A percentile compares a stretch with the other conserved stretches of the same genome.
These are phyloP conservation scores for Ormyrus labotus DNA, from an alignment of 2,888 invertebrate species.

Conservation along the genomic window DNA sequence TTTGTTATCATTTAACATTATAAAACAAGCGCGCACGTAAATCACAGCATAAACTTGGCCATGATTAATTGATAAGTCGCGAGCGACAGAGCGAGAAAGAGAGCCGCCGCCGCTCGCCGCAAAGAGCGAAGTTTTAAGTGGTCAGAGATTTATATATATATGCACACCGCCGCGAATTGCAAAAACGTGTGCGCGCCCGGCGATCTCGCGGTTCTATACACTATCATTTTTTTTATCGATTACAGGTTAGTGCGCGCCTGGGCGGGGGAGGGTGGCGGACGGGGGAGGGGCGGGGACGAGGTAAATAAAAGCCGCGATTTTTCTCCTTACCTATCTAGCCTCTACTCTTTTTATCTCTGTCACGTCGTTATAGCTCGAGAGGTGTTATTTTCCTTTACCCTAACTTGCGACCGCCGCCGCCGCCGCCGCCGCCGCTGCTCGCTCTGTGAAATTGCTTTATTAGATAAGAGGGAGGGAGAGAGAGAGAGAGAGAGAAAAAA, in stretches of 20 bases:
- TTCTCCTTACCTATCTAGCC: conserved; percentile 29
- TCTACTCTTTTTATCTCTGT: conserved; percentile 48
- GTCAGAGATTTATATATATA: conserved; percentile 13
- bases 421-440: not conserved
- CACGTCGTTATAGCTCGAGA: conserved; percentile 33
- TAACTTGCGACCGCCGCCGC: not conserved
- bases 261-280: not conserved
- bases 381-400: conserved; percentile 40
- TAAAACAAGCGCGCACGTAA: conserved; percentile 25
- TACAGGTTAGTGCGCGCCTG: conserved; percentile 36
- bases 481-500: not conserved
- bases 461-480: conserved; percentile 27
- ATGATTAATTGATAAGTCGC: conserved; percentile 22
- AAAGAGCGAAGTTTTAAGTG: conserved; percentile 9
- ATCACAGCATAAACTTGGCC: conserved; percentile 22
- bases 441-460: conserved; percentile 45
- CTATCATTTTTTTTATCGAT: conserved; percentile 47
- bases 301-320: conserved; percentile 50
- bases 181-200: not conserved
- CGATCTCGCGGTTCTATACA: conserved; percentile 12
- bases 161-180: not conserved
- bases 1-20: conserved; percentile 33
- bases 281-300: not conserved
- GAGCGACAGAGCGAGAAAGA: no score
- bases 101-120: no score